Conservation (phyloP, 2,113 vertebrate genomes). For the Ameiurus melas region DNA sequence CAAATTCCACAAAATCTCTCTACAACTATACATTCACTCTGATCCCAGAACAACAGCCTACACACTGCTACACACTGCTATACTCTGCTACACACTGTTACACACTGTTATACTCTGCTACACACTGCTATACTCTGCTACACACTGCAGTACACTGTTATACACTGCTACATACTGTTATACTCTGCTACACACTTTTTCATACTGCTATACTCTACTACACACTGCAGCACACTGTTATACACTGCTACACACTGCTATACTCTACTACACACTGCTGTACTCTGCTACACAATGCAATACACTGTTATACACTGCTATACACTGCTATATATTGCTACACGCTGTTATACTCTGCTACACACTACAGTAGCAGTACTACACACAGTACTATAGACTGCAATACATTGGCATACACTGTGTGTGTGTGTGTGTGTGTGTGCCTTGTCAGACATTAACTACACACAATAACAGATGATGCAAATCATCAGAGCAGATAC, state of each 20-base stretch:
- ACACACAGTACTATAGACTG: not conserved
- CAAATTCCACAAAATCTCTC: constrained; percentile 11
- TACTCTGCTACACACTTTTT: not conserved
- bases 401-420: not conserved
- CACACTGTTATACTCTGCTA: not conserved
- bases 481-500: too few relatives aligned
- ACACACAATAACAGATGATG: too few relatives aligned
- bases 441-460: too few relatives aligned
- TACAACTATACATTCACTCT: not conserved
- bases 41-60: not conserved
- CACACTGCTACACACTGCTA: not conserved
- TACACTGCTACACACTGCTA: not conserved
- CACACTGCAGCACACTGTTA: not conserved
- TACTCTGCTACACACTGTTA: not conserved
- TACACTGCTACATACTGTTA: not conserved
- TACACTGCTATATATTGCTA: not conserved
- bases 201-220: not conserved
- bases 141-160: not conserved
- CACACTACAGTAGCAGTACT: not conserved
- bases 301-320: not conserved
- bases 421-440: not conserved
- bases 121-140: not conserved
- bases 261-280: not conserved
- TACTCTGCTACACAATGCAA: not conserved
- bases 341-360: not conserved